Percentiles rank a stretch among this genome's conserved stretches.
These are phyloP conservation scores for Monochamus saltuarius DNA, from an alignment of 1,140 invertebrate genomes.

Conservation along the genomic window DNA sequence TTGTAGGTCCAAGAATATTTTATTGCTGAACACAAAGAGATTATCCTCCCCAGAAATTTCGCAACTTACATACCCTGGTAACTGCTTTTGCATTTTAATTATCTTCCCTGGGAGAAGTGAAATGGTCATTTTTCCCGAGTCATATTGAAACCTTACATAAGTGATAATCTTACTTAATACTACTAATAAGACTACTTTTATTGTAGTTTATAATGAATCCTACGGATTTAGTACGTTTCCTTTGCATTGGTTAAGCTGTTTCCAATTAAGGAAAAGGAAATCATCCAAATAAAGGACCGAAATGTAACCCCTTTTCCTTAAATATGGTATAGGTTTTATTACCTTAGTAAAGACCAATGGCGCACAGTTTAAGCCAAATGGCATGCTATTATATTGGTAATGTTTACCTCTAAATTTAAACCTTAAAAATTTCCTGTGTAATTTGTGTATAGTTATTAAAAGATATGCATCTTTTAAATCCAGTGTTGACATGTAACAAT, in stretches of 20 bases:
- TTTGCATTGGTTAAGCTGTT: not conserved
- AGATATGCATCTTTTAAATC: conserved; percentile 30
- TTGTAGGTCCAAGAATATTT: conserved; percentile 32
- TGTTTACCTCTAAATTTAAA: conserved; percentile 31
- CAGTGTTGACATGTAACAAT: not conserved
- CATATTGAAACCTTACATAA: conserved; percentile 25
- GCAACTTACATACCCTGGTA: conserved; percentile 17
- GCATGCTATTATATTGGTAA: conserved; percentile 35
- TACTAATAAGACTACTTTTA: conserved; percentile 21
- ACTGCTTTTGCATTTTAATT: not conserved
- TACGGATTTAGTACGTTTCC: conserved; percentile 2
- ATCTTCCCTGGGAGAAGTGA: conserved; percentile 13
- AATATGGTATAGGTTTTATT: conserved; percentile 13
- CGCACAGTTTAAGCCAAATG: conserved; percentile 6
- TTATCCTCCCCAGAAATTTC: conserved; percentile 18
- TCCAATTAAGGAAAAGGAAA: conserved; percentile 8
- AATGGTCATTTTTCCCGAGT: conserved; percentile 12
- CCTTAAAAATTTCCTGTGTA: conserved; percentile 30
- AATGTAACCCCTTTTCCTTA: conserved; percentile 9
- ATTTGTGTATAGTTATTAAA: conserved; percentile 24
- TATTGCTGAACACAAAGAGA: conserved; percentile 22
- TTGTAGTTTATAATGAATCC: conserved; percentile 25
- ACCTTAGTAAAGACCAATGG: no score
- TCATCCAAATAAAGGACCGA: conserved; percentile 26
- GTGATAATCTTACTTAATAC: not conserved